Evolutionary conservation across 2,113 vertebrate species (phyloP).

Genomic region (Perccottus glenii): DNA sequence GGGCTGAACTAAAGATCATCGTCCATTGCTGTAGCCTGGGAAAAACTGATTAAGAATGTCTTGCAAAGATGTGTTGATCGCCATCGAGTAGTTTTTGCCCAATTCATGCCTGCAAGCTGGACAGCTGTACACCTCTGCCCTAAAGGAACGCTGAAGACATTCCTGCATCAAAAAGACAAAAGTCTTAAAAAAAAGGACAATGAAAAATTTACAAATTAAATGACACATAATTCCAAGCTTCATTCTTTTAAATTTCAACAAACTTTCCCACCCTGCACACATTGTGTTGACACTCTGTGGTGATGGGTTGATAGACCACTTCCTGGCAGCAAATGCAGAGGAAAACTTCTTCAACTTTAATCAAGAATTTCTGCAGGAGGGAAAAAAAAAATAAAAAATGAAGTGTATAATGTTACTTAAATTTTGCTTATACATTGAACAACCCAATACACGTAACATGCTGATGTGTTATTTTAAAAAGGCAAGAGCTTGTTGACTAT

Average conservation of each 20-base stretch:
- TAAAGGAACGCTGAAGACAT: slow-evolving; percentile 95
- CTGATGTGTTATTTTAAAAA: too few species aligned
- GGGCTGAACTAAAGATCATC: slow-evolving; percentile 79
- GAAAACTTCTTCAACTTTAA: slow-evolving; percentile 92
- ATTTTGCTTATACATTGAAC: too few species aligned
- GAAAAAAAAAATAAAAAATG: slow-evolving; percentile 5
- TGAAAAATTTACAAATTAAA: too few species aligned
- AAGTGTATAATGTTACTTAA: too few species aligned
- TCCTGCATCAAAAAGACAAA: slow-evolving; percentile 75
- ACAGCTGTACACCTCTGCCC: slow-evolving; percentile 92
- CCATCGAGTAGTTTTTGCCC: slow-evolving; percentile 86
- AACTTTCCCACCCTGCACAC: slow-evolving; percentile 89
- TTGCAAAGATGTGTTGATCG: slow-evolving; percentile 89
- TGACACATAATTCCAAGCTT: too few species aligned
- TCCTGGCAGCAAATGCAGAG: slow-evolving; percentile 98
- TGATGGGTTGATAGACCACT: slow-evolving; percentile 90
- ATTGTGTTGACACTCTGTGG: slow-evolving; percentile 95
- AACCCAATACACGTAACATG: too few species aligned
- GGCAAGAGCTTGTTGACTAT: too few species aligned
- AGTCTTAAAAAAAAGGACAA: background rate
- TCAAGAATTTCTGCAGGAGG: slow-evolving; percentile 91
- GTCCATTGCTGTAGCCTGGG: slow-evolving; percentile 93
- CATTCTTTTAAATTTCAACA: too few species aligned
- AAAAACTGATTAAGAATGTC: slow-evolving; percentile 91
- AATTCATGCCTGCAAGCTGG: slow-evolving; percentile 93